Percentiles rank a stretch among this genome's conserved stretches.
phyloP scores from a whole-genome alignment of 2,888 invertebrate genomes.

The Anagyrus pseudococci region DNA sequence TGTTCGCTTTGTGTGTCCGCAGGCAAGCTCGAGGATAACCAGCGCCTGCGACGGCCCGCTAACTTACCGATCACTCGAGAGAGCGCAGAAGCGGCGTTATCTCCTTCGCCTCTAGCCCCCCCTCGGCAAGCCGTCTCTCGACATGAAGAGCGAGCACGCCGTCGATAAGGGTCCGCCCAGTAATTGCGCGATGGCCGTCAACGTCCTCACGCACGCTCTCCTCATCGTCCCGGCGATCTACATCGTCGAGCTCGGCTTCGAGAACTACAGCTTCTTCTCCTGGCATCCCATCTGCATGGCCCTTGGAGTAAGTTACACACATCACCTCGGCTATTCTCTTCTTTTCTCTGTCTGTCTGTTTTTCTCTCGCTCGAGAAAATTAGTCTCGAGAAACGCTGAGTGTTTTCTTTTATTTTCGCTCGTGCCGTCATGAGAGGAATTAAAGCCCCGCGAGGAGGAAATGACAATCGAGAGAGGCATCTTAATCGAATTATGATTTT shows the following conservation, averaged over 20 bases:
- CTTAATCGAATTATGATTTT: too few relatives aligned
- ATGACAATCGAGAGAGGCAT: too few relatives aligned
- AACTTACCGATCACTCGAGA: too few relatives aligned
- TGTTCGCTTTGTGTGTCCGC: too few relatives aligned
- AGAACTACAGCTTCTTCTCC: conserved; percentile 48
- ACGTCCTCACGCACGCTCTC: conserved; percentile 50
- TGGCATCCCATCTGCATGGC: conserved; percentile 58
- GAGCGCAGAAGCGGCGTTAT: neutral
- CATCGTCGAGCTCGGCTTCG: conserved; percentile 48
- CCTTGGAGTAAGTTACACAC: conserved; percentile 51
- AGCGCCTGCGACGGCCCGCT: too few relatives aligned
- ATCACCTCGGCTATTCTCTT: neutral
- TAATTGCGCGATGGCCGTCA: conserved; percentile 43
- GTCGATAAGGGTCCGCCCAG: conserved; percentile 40
- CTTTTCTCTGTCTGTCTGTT: neutral
- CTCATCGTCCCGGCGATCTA: conserved; percentile 53
- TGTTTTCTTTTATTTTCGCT: too few relatives aligned
- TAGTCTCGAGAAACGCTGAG: too few relatives aligned
- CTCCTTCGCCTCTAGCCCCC: too few relatives aligned
- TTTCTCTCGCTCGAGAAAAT: neutral
- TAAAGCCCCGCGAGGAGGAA: too few relatives aligned
- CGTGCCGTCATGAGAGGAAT: too few relatives aligned
- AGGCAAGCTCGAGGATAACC: too few relatives aligned
- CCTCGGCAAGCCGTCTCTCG: neutral
- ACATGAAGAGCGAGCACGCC: conserved; percentile 27